Base-by-base conservation (phyloP, 2,113 vertebrate species). In the Lethenteron camtschaticum region DNA sequence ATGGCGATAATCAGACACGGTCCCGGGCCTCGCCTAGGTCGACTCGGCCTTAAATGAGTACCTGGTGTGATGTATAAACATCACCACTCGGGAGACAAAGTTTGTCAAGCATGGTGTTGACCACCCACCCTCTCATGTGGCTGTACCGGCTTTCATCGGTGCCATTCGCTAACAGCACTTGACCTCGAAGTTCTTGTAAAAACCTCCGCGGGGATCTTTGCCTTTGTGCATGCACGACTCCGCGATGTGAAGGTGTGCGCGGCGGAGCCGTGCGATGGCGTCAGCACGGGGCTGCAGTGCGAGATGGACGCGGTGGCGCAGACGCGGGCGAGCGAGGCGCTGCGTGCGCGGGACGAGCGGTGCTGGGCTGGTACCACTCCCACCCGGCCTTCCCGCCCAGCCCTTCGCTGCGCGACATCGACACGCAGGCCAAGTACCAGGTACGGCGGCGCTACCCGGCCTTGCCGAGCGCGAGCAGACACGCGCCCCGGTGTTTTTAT, bases 221-320 rank as follows among this genome's bases (percentile, higher is more conserved):
- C 6, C 41, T 41, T 41, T 41, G 41, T 41, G 41, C 41, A 2
- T 6, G 41, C 41, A 41, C 41, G 41, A 41, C 41, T 41, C 41
- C 41, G 41, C 41, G 73, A 3, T 55, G 72, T 70, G 9, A 76
- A 99, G 94, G 84, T 99, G 58, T 81, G 80, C 74, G 85, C 83
- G 18, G 92, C 90, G 55, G 92, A 96, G 76, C 94, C 94, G 0
- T 99, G 94, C 74, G 95, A 83, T 75, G 96, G 92, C 41, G 82
- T 95, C 74, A 99, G 94, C 68, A 99, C 94, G 0, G 92, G 92
- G 1, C 75, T 99, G 71, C 94, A 99, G 79, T 99, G 94, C 1
- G 94, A 99, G 80, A 96, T 99, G 94, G 94, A 99, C 71, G 87
- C 90, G 0, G 83, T 99, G 8, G 92, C 92, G 57, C 94, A 96